Evolutionary conservation across 1,140 invertebrate species (phyloP), one percentile per base, ranked within the genome.

Genomic region (Ceratitis capitata): DNA sequence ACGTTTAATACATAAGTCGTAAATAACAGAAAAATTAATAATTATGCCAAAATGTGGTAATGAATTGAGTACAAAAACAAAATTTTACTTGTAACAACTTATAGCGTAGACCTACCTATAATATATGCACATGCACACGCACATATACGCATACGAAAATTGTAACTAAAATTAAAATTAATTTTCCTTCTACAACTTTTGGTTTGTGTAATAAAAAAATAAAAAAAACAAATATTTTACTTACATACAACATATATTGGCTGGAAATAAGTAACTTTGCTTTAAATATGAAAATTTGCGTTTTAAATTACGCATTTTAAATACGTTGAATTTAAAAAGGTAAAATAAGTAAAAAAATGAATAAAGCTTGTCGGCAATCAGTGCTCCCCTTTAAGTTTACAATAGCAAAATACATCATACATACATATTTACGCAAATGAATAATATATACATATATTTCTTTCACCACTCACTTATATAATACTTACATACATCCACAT

Each of bases 11-110:
- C 39, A 45, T 45, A 78, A 74, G 39, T 32, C 61, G 16, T 69
- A 3, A 78, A 45, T 4, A 23, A 45, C 42, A 78, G 3, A 23
- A 42, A 78, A 45, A 78, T 23, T 78, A 78, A 78, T 19, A 42
- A 10, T 78, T 78, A n/a, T 26, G 61, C 69, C 69, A 78, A n/a
- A 78, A n/a, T n/a, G 4, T 12, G 69, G 69, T 78, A 78, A 45
- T 35, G 39, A 78, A 19, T 42, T 23, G n/a, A 78, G 69, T 78
- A 78, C 69, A 78, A 78, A 56, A 78, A 39, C n/a, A 5, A 78
- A n/a, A 78, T 12, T 35, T 56, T 61, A 26, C 29, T 74, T 78
- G 69, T 78, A 78, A 78, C 23, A 42, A 78, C 69, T 7, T 45
- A 78, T 45, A 78, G 7, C 56, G 29, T 1, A 35, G 12, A 69